Percentiles rank a stretch among this genome's conserved stretches.
Conservation (phyloP, 2,113 vertebrate species). For the Cyanoderma ruficeps region DNA sequence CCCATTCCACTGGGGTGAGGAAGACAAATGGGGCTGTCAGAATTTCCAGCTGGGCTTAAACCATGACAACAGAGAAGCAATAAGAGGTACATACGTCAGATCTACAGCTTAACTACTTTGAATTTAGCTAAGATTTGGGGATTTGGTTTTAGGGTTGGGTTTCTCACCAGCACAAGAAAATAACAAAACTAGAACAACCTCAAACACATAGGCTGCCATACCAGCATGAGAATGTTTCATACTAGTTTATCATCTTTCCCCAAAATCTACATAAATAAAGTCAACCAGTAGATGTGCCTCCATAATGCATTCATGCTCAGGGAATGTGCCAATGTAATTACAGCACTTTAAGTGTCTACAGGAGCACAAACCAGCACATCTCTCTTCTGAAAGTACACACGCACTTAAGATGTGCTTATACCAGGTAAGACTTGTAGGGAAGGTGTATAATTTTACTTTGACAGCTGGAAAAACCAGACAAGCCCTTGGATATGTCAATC, state of each 20-base stretch:
- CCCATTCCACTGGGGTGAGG: background rate
- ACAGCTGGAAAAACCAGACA: background rate
- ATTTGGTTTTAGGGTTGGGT: background rate
- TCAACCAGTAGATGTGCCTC: background rate
- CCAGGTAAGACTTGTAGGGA: background rate
- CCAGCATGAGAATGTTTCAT: background rate
- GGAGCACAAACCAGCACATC: background rate
- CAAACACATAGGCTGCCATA: background rate
- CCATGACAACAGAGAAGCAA: background rate
- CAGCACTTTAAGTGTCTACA: background rate
- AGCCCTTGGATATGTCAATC: background rate
- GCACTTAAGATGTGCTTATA: rapidly evolving
- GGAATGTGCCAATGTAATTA: background rate
- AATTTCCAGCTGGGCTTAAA: background rate
- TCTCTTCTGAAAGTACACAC: background rate
- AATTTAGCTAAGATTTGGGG: background rate
- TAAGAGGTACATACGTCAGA: background rate
- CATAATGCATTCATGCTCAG: background rate
- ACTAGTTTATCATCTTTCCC: background rate
- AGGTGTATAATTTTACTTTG: background rate
- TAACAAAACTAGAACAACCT: background rate
- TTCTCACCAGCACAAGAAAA: background rate
- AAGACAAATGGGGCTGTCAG: background rate
- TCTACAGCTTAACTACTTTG: background rate
- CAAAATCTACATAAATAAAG: background rate